Base-by-base conservation (phyloP, 2,797 vertebrate genomes). In the Lepilemur septentrionalis region DNA sequence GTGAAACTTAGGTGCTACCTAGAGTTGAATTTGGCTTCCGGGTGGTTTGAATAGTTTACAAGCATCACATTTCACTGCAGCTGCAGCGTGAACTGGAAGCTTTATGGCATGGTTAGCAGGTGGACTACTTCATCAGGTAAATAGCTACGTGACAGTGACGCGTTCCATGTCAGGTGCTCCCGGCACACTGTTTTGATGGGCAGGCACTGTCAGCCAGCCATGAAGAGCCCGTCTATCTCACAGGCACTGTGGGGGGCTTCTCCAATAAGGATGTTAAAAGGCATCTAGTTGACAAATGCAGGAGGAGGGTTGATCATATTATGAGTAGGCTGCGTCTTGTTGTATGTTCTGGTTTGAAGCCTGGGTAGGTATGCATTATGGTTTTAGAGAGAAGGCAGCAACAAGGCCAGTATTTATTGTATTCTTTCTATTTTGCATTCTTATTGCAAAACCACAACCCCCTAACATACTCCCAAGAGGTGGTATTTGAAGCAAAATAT, bases 401-500 rank as follows among this genome's bases (percentile, higher is more conserved):
- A 30, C 43, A 82, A 93, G 30, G 2, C 22, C 38, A 73, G 17
- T 6, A 76, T 87, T 72, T 82, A 28, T 79, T 79, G 5, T 80
- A 69, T 13, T 85, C 28, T 91, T 96, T 88, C 73, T 91, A 28
- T 87, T 93, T 76, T 93, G 32, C 25, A 69, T 25, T 96, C 50
- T 88, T 84, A 82, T 50, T 90, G 25, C 43, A 93, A 91, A 90
- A 82, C 23, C 35, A 72, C 35, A 88, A 25, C 46, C 38, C 92
- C 65, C 61, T 65, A 80, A 81, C 14, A 17, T 38, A 57, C 30
- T 75, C 38, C 52, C 25, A 43, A 46, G 46, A 87, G 32, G 30
- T 70, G 91, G 14, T 59, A 57, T 79, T 93, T 83, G 87, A 92
- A 93, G 81, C 46, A 82, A 89, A 96, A 90, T 92, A 28, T 73